Conservation (phyloP, 2,113 vertebrate species). For the Lasiurus borealis region DNA sequence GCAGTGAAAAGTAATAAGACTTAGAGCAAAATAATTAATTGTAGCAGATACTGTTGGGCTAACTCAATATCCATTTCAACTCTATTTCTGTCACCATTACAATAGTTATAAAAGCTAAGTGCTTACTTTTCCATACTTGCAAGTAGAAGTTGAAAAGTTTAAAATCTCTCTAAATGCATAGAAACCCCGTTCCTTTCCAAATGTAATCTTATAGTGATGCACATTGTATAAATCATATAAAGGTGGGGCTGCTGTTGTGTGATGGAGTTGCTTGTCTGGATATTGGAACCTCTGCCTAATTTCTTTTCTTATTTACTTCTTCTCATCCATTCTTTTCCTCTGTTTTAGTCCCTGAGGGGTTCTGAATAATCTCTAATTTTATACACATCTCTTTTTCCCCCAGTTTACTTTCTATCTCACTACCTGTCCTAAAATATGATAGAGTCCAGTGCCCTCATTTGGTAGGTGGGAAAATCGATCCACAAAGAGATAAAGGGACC, state of each 20-base stretch:
- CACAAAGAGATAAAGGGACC: conserved; percentile 16
- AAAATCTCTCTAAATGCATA: conserved; percentile 45
- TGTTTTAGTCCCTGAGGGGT: not conserved
- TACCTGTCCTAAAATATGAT: conserved; percentile 38
- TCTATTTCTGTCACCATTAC: conserved; percentile 44
- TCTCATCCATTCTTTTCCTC: not conserved
- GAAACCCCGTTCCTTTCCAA: conserved; percentile 33
- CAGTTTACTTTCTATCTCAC: not conserved
- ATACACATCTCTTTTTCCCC: not conserved
- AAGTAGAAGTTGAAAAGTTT: conserved; percentile 48
- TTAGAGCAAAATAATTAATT: conserved; percentile 58
- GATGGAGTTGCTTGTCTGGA: not conserved
- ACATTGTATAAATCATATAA: conserved; percentile 7
- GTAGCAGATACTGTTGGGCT: conserved; percentile 9
- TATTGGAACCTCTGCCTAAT: not conserved
- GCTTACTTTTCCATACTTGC: conserved; percentile 20
- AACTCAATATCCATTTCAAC: conserved; percentile 30
- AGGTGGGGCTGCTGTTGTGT: not conserved
- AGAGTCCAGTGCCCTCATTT: not conserved
- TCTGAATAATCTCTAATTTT: conserved; percentile 29
- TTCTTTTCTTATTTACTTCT: conserved; percentile 46
- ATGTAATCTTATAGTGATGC: conserved; percentile 1
- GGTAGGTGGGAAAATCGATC: not conserved
- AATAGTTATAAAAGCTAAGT: conserved; percentile 54
- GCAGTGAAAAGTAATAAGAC: conserved; percentile 19